Evolutionary conservation across 2,888 invertebrate species (phyloP), one percentile per base, ranked within the genome.

Genomic region (Phorcus lineatus): DNA sequence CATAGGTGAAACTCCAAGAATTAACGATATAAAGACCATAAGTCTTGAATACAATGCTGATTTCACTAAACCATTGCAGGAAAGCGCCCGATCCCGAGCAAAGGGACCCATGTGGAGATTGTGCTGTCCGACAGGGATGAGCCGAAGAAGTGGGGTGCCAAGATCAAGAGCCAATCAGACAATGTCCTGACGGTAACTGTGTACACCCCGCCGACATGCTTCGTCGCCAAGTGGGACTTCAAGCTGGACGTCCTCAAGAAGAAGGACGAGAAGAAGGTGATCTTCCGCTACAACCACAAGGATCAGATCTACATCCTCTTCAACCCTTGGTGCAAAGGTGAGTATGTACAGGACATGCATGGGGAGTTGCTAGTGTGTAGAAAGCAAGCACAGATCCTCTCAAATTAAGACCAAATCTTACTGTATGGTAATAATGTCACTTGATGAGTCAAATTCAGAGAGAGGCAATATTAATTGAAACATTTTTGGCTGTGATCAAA

Each of bases 251-350:
- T 87, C 0, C 80, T 89, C 2, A 82, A 85, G 54, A 84, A 81
- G 78, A 81, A 66, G 16, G 82, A 85, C 55, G 81, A 76, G 7
- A 79, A 75, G 9, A 77, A 78, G 0, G 31, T 70, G 11, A 78
- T 87, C 3, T 85, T 77, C 62, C 82, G 86, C 79, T 86, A 86
- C 74, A 81, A 47, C 19, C 86, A 89, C 55, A 77, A 82, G 81
- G 94, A 95, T 77, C 95, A 79, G 4, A 94, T 97, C 85, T 97
- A 96, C 90, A 94, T 98, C 0, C 94, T 98, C 2, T 98, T 96
- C 91, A 98, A 98, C 94, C 96, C 97, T 0, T 98, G 98, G 97
- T 96, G 96, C 91, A 95, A 95, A 94, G 96, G 97, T 96, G n/a
- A n/a, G n/a, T n/a, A 93, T 76, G 81, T 47, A 47, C 13, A 47